A percentile compares a stretch with the other conserved stretches of the same genome.
phyloP scores from a whole-genome alignment of 2,888 invertebrate species.

The Fragum fragum region DNA sequence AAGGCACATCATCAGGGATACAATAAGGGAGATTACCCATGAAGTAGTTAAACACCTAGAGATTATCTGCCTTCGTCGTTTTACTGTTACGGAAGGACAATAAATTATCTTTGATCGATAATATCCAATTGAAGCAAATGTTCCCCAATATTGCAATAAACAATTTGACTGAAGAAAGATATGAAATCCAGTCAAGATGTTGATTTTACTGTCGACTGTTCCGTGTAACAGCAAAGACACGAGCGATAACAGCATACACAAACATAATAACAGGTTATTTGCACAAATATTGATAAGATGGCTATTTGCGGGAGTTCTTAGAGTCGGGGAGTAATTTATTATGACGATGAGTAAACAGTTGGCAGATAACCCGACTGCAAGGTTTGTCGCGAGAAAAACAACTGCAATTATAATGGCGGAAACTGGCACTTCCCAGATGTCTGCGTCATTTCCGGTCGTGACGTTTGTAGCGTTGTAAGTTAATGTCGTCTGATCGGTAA shows the following conservation, averaged over 20 bases:
- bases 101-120: conserved; percentile 80
- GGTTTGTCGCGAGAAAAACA: conserved; percentile 43
- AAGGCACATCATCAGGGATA: conserved; percentile 76
- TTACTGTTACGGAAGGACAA: conserved; percentile 74
- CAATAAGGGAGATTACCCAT: conserved; percentile 77
- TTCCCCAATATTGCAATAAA: conserved; percentile 81
- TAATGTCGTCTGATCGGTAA: background rate
- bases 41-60: conserved; percentile 75
- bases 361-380: conserved; percentile 43
- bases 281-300: conserved; percentile 84
- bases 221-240: conserved; percentile 67
- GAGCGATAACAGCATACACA: conserved; percentile 77
- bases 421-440: conserved; percentile 43
- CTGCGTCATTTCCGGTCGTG: conserved; percentile 8
- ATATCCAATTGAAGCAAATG: conserved; percentile 83
- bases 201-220: conserved; percentile 44
- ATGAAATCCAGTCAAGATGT: conserved; percentile 76
- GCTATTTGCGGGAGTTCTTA: conserved; percentile 83
- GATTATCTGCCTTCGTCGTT: conserved; percentile 77
- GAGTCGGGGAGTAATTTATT: conserved; percentile 80
- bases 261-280: conserved; percentile 78
- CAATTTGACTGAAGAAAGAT: conserved; percentile 79
- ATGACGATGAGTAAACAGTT: conserved; percentile 77
- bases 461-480: conserved; percentile 4
- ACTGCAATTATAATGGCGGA: conserved; percentile 40